Percentiles rank a stretch among this genome's conserved stretches.
phyloP scores from a whole-genome alignment of 2,888 invertebrate genomes.

The Teinopalpus imperialis region DNA sequence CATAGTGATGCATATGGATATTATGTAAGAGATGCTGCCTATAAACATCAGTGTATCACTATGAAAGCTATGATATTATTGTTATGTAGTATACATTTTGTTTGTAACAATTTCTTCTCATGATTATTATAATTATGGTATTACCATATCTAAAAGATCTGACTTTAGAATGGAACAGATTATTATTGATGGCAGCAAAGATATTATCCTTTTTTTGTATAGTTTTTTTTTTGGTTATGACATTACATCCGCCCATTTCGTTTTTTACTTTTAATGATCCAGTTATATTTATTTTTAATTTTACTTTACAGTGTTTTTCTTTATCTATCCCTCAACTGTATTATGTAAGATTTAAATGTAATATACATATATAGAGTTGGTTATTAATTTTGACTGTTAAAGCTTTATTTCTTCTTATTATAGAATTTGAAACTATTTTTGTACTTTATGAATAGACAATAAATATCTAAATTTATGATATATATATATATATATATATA shows the following conservation, averaged over 20 bases:
- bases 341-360: constrained; percentile 12
- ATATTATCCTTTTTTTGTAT: constrained; percentile 26
- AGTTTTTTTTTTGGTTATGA: constrained; percentile 24
- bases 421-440: constrained; percentile 24
- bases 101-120: constrained; percentile 14
- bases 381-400: constrained; percentile 19
- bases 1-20: constrained; percentile 72
- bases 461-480: constrained; percentile 21
- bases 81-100: constrained; percentile 32
- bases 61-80: constrained; percentile 36
- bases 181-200: constrained; percentile 29
- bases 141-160: constrained; percentile 29
- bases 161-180: constrained; percentile 19
- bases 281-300: constrained; percentile 2
- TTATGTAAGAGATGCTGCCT: constrained; percentile 51
- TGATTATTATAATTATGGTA: constrained; percentile 14
- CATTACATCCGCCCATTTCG: constrained; percentile 28
- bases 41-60: constrained; percentile 30
- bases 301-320: constrained; percentile 4
- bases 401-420: constrained; percentile 19
- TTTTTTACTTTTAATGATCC: constrained; percentile 16
- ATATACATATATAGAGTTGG: constrained; percentile 9
- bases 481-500: no score
- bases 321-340: background rate
- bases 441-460: constrained; percentile 25